Percentiles rank a stretch among this genome's conserved stretches.
Evolutionary conservation across 2,888 invertebrate genomes (phyloP).

Genomic region (Acronicta aceris): DNA sequence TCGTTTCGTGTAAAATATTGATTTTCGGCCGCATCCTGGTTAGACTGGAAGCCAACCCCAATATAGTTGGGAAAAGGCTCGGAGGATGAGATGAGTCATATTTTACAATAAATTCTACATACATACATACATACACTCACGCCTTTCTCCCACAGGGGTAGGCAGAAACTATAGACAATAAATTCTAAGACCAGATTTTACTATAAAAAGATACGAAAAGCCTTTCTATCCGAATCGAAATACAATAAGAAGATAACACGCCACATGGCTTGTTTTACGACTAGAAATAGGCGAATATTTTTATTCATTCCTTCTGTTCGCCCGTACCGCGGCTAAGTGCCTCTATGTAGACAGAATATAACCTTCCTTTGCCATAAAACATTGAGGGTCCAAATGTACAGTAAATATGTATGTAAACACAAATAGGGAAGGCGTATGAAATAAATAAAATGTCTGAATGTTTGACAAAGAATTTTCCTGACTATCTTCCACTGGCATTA

Average conservation of each 20-base stretch:
- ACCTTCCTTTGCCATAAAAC: constrained; percentile 42
- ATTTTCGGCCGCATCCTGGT: too few species aligned
- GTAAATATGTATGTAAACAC: constrained; percentile 43
- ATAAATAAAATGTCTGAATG: constrained; percentile 43
- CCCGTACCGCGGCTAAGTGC: constrained; percentile 37
- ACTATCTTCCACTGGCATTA: constrained; percentile 17
- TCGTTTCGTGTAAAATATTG: too few species aligned
- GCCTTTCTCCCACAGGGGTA: too few species aligned
- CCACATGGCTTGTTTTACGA: constrained; percentile 43
- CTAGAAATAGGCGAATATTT: constrained; percentile 42
- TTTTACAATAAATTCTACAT: too few species aligned
- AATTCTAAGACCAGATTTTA: too few species aligned
- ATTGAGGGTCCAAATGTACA: constrained; percentile 49
- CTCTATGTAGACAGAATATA: constrained; percentile 33
- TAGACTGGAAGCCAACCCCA: too few species aligned
- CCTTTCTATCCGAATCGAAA: constrained; percentile 33
- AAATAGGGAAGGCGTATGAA: constrained; percentile 27
- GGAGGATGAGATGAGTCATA: too few species aligned
- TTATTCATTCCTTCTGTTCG: constrained; percentile 47
- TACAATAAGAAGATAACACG: constrained; percentile 45
- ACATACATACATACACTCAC: too few species aligned
- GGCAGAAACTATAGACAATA: too few species aligned
- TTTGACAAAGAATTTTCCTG: constrained; percentile 27
- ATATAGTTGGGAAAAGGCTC: too few species aligned
- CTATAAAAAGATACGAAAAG: background rate